These are phyloP conservation scores for Lumbricus terrestris DNA, from an alignment of 2,888 invertebrate species.

Conservation along the genomic window DNA sequence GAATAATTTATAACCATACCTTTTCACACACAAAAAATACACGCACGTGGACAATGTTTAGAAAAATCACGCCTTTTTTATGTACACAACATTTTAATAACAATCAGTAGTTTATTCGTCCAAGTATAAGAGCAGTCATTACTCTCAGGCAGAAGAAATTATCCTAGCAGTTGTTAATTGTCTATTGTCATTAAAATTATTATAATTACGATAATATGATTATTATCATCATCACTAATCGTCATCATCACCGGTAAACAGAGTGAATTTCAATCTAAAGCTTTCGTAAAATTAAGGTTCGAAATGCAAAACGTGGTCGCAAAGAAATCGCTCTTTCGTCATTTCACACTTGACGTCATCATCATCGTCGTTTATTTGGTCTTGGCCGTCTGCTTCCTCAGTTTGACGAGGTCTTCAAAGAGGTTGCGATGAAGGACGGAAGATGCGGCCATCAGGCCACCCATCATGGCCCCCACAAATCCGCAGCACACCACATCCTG, in stretches of 20 bases:
- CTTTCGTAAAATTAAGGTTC: neutral
- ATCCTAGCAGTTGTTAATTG: neutral
- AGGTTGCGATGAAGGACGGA: slow-evolving; percentile 50
- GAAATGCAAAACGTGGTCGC: too few species aligned
- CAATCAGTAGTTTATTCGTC: neutral
- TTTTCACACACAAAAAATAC: neutral
- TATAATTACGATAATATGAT: too few species aligned
- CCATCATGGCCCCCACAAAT: slow-evolving; percentile 51
- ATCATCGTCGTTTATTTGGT: slow-evolving; percentile 21
- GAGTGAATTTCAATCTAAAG: neutral
- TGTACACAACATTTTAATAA: neutral
- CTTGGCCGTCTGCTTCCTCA: slow-evolving; percentile 36
- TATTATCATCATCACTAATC: neutral
- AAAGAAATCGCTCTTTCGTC: neutral
- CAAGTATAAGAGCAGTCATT: neutral
- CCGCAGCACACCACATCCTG: slow-evolving; percentile 56
- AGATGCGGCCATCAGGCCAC: slow-evolving; percentile 50
- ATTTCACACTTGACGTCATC: neutral
- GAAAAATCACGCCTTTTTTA: neutral
- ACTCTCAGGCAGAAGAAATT: neutral
- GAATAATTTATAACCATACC: neutral
- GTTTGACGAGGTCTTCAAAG: slow-evolving; percentile 44
- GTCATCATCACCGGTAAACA: neutral
- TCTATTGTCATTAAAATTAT: too few species aligned
- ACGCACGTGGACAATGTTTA: neutral